Conservation (phyloP, 1,140 invertebrate species). For the Cryptotermes secundus region DNA sequence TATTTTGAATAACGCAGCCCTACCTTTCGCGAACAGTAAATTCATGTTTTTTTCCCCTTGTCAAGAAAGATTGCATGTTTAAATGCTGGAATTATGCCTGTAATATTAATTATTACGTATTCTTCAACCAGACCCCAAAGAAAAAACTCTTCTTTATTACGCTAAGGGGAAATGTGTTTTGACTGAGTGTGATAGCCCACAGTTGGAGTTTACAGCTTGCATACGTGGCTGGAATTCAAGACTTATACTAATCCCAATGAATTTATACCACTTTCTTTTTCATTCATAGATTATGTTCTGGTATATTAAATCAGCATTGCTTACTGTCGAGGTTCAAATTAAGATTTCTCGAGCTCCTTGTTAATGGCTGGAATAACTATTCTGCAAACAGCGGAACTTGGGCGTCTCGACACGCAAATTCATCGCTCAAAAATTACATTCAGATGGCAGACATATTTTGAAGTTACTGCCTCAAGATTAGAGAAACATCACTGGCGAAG, state of each 20-base stretch:
- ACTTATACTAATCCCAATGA: not conserved
- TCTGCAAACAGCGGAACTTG: no score
- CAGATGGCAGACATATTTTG: no score
- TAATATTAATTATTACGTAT: not conserved
- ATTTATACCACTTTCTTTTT: not conserved
- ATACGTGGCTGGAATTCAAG: not conserved
- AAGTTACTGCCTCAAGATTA: no score
- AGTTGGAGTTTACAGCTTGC: not conserved
- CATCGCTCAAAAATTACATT: no score
- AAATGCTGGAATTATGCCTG: not conserved
- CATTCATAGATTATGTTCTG: no score
- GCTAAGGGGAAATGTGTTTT: not conserved
- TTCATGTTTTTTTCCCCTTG: not conserved
- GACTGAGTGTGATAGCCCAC: not conserved
- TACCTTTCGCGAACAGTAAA: not conserved
- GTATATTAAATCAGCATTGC: no score
- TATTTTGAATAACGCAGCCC: not conserved
- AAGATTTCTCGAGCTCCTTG: no score
- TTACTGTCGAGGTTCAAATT: no score
- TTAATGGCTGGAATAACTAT: no score
- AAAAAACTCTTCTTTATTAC: not conserved
- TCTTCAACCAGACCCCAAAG: not conserved
- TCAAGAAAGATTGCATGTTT: not conserved
- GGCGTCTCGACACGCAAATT: no score
- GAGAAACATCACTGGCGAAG: no score